A percentile compares a stretch with the other conserved stretches of the same genome.
Conservation (phyloP, 2,797 vertebrate genomes). For the Babyrousa celebensis region DNA sequence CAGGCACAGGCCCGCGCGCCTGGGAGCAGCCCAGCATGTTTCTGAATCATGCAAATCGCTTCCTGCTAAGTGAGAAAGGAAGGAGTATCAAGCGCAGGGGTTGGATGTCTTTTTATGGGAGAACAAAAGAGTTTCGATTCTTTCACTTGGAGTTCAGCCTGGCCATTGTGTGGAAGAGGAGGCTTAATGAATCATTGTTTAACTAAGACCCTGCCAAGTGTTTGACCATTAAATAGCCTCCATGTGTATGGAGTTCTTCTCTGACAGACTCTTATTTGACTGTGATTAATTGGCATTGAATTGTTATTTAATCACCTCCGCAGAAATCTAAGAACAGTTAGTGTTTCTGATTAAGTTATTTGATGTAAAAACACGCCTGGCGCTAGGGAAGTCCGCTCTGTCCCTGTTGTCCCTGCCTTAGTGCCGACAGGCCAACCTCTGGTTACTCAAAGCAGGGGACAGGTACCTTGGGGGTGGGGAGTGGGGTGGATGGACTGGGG, state of each 20-base stretch:
- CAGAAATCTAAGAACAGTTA: slow-evolving; percentile 91
- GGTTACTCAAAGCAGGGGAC: not conserved
- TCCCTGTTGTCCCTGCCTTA: slow-evolving; percentile 65
- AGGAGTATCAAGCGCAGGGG: slow-evolving; percentile 92
- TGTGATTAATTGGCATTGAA: slow-evolving; percentile 93
- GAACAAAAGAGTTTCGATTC: slow-evolving; percentile 95
- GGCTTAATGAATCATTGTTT: slow-evolving; percentile 98
- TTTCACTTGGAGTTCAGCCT: slow-evolving; percentile 94
- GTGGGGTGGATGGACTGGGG: too few relatives aligned
- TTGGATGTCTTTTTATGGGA: slow-evolving; percentile 94
- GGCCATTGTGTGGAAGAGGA: slow-evolving; percentile 94
- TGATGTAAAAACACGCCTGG: slow-evolving; percentile 87
- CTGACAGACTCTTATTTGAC: slow-evolving; percentile 92
- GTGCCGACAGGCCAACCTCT: not conserved
- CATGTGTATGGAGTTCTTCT: slow-evolving; percentile 92
- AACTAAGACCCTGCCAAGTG: slow-evolving; percentile 94
- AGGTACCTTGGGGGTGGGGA: too few relatives aligned
- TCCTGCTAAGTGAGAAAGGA: slow-evolving; percentile 92
- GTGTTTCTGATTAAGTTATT: slow-evolving; percentile 92
- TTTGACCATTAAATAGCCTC: slow-evolving; percentile 94
- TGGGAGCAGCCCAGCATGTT: slow-evolving; percentile 94
- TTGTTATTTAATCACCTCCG: slow-evolving; percentile 92
- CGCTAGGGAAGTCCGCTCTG: slow-evolving; percentile 74
- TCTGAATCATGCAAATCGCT: slow-evolving; percentile 93
- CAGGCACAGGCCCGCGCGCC: slow-evolving; percentile 90